Evolutionary conservation across 2,797 vertebrate genomes (phyloP).

Genomic region (Clangula hyemalis): DNA sequence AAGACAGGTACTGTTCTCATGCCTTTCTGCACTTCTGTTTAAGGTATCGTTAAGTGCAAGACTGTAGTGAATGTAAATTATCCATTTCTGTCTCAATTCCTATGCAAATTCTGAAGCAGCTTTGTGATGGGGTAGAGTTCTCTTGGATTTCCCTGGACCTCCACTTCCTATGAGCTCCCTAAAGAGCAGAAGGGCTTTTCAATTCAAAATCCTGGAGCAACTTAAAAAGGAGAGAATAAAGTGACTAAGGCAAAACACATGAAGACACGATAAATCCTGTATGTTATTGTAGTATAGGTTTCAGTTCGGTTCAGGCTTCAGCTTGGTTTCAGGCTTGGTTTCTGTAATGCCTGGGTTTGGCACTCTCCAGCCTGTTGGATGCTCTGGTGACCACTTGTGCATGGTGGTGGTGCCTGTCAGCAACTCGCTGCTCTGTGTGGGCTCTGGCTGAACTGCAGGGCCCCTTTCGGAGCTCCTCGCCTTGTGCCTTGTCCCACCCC

Average conservation of each 20-base stretch:
- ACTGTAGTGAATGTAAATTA: neutral
- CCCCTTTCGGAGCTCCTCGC: neutral
- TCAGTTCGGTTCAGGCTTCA: neutral
- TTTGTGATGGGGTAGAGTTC: neutral
- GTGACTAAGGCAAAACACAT: neutral
- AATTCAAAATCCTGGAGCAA: neutral
- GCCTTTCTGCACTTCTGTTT: neutral
- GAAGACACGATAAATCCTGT: neutral
- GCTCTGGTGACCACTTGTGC: fast-evolving
- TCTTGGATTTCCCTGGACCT: neutral
- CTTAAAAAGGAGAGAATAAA: neutral
- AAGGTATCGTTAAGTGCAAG: neutral
- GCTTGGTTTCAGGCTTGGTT: neutral
- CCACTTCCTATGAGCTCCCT: neutral
- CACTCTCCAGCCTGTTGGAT: neutral
- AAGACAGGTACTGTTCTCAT: neutral
- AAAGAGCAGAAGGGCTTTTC: neutral
- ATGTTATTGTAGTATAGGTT: neutral
- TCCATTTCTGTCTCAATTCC: neutral
- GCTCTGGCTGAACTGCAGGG: neutral
- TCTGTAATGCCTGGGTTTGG: neutral
- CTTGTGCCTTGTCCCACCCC: neutral
- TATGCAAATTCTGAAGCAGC: neutral
- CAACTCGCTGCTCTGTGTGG: neutral
- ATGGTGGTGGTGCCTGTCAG: neutral